Base-by-base conservation (phyloP, 2,888 invertebrate species). In the Dyspetes luteomarginatus region DNA sequence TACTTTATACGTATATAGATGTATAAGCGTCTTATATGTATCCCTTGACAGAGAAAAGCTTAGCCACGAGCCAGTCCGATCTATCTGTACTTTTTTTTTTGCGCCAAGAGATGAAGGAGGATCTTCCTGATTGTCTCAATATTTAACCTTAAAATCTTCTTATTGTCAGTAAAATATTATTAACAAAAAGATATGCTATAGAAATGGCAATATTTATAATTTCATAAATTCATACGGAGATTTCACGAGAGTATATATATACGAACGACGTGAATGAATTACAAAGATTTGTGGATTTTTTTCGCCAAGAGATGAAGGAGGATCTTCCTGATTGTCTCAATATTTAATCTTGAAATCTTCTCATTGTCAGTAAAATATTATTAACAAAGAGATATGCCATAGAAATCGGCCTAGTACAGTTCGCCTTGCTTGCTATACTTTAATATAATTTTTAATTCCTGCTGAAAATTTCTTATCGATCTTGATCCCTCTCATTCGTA, bases 31-130 rank as follows among this genome's bases (percentile, higher is more conserved):
- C 12, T 17, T 19, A 52, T 56, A 65, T 58, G 79, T 75, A 58
- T 65, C 65, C 62, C 76, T 45, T 65, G 36, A 68, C 22, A 62
- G 73, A 69, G 68, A 73, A 50, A 73, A 77, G 77, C 77, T 81
- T 81, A 81, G 73, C 77, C 73, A 2, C 68, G 55, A 72, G 72
- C 62, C 48, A 15, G 67, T 50, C 76, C 43, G 80, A 81, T 81
- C 76, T 68, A 72, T 81, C 76, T 52, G 80, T 62, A 71, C 58
- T 30, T 41, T 69, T 55, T 72, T 60, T 50, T 65, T 48, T 56
- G 17, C 73, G 43, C 71, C 56, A 4, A 58, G 60, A 73, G 68
- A 30, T 72, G 22, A 48, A 56, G 43, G 62, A 71, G 48, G 60
- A 15, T 58, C 45, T 41, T 55, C 60, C 36, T 68, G 80, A 81